Evolutionary conservation across 2,797 vertebrate species (phyloP).

Genomic region (Parambassis ranga): DNA sequence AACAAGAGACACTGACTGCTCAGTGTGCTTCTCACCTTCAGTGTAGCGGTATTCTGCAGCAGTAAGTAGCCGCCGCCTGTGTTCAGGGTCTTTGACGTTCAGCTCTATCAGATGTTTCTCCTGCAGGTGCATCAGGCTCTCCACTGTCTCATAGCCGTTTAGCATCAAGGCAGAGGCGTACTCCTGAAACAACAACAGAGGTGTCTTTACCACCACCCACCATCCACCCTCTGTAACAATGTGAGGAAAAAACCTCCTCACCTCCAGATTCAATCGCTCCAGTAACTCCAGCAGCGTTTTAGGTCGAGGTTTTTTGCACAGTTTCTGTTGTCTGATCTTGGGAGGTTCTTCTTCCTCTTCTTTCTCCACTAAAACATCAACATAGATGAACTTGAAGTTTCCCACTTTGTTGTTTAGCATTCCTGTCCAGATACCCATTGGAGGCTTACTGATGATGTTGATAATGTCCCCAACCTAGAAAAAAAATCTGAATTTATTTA

Average conservation of each 20-base stretch:
- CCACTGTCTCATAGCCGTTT: slow-evolving; percentile 93
- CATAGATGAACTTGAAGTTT: slow-evolving; percentile 98
- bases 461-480: slow-evolving; percentile 93
- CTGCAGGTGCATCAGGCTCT: slow-evolving; percentile 91
- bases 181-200: slow-evolving; percentile 78
- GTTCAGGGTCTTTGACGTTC: slow-evolving; percentile 89
- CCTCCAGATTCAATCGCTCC: slow-evolving; percentile 89
- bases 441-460: slow-evolving; percentile 93
- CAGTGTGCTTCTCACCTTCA: slow-evolving; percentile 69
- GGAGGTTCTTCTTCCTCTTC: slow-evolving; percentile 79
- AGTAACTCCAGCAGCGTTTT: slow-evolving; percentile 90
- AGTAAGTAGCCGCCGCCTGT: slow-evolving; percentile 85
- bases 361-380: slow-evolving; percentile 86
- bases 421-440: slow-evolving; percentile 98
- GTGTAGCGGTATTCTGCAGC: slow-evolving; percentile 85
- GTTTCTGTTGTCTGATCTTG: slow-evolving; percentile 80
- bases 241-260: too few relatives aligned
- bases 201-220: neutral
- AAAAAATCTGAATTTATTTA: neutral
- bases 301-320: slow-evolving; percentile 81
- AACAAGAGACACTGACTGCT: neutral
- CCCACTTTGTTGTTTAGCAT: slow-evolving; percentile 94
- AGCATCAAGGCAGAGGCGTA: slow-evolving; percentile 90
- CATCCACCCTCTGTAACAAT: too few relatives aligned
- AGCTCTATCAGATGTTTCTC: slow-evolving; percentile 95